Percentiles rank a stretch among this genome's conserved stretches.
Conservation (phyloP, 2,797 vertebrate species). For the Fratercula arctica region DNA sequence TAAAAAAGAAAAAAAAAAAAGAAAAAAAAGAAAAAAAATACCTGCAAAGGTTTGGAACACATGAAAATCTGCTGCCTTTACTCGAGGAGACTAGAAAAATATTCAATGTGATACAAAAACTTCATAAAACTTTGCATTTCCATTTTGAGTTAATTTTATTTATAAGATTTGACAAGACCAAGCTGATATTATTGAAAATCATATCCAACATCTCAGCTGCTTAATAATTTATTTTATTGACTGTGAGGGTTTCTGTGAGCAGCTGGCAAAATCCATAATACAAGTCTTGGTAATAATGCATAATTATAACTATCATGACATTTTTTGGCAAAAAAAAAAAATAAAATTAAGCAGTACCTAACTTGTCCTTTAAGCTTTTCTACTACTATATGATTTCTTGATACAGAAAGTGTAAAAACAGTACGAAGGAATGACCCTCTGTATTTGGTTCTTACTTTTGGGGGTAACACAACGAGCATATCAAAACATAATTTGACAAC, state of each 20-base stretch:
- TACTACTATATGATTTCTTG: not conserved
- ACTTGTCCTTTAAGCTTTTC: not conserved
- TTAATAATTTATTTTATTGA: constrained; percentile 13
- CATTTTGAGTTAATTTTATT: not conserved
- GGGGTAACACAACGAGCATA: not conserved
- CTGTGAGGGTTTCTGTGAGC: not conserved
- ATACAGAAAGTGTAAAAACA: not conserved
- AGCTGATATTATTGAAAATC: not conserved
- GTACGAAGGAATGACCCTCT: not conserved
- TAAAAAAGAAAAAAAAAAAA: not conserved
- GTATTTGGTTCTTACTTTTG: not conserved
- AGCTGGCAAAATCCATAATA: not conserved
- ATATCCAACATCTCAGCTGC: not conserved
- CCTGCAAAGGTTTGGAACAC: not conserved
- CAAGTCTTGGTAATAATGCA: not conserved
- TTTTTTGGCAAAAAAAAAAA: not conserved
- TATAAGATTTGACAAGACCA: not conserved
- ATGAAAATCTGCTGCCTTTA: not conserved
- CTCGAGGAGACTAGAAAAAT: constrained; percentile 17
- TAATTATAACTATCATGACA: not conserved
- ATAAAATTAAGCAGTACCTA: not conserved
- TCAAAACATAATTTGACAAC: not conserved
- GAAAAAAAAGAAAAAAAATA: not conserved
- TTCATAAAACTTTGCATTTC: not conserved
- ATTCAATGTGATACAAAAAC: not conserved